phyloP scores from a whole-genome alignment of 2,797 vertebrate species.

The Enteromius fasciolatus region DNA sequence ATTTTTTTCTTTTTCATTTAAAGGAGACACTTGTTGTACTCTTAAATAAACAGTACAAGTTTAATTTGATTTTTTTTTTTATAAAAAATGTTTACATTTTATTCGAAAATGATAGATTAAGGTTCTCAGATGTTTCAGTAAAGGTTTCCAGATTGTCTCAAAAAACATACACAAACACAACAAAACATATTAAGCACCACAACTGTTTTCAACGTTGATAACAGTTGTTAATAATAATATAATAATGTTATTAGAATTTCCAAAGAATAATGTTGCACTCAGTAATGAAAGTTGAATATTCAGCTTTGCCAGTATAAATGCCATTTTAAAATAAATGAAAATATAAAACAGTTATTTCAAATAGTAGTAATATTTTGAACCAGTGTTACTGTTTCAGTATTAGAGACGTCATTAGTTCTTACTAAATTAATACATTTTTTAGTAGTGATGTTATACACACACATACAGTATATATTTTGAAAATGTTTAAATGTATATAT shows the following conservation, averaged over 20 bases:
- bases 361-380: neutral
- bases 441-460: too few species aligned
- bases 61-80: too few species aligned
- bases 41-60: neutral
- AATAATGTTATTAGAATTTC: neutral
- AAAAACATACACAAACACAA: too few species aligned
- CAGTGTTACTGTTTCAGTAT: neutral
- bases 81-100: too few species aligned
- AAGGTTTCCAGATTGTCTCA: too few species aligned
- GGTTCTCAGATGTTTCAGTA: too few species aligned
- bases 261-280: neutral
- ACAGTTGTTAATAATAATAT: neutral
- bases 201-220: neutral
- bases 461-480: too few species aligned
- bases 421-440: too few species aligned
- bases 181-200: too few species aligned
- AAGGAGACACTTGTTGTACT: neutral
- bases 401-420: neutral
- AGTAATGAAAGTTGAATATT: neutral
- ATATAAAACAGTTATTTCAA: neutral
- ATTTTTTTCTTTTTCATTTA: neutral
- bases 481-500: too few species aligned
- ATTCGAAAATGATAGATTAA: too few species aligned
- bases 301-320: neutral
- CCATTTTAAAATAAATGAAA: neutral